phyloP scores from a whole-genome alignment of 2,888 invertebrate species.

The Leptothorax acervorum region DNA sequence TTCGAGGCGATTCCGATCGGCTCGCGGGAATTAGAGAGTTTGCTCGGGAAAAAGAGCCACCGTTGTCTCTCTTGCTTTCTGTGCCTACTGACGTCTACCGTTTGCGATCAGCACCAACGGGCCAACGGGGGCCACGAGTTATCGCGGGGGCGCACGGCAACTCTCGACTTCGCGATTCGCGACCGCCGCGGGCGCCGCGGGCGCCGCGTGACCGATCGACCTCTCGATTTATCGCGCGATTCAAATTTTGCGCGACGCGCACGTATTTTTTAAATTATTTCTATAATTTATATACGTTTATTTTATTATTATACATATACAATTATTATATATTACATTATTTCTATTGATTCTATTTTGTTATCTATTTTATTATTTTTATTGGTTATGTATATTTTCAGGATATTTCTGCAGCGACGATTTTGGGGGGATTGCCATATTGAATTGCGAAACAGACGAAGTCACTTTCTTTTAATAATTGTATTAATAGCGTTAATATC shows the following conservation, averaged over 20 bases:
- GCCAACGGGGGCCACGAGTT: not conserved
- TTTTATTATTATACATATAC: too few relatives aligned
- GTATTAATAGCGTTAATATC: not conserved
- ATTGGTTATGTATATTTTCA: not conserved
- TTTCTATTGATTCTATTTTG: too few relatives aligned
- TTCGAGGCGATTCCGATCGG: conserved; percentile 2
- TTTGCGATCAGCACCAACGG: conserved; percentile 39
- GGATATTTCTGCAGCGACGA: not conserved
- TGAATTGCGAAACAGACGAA: not conserved
- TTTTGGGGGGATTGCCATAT: not conserved
- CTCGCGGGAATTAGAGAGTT: not conserved
- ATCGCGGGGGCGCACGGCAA: conserved; percentile 8
- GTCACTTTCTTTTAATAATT: not conserved
- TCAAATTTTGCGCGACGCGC: not conserved
- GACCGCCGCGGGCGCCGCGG: too few relatives aligned
- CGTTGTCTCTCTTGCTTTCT: conserved; percentile 1
- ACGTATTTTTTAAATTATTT: too few relatives aligned
- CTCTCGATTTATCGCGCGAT: not conserved
- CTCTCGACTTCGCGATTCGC: conserved; percentile 9
- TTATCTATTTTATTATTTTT: not conserved
- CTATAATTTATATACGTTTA: too few relatives aligned
- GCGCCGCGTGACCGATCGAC: conserved; percentile 10
- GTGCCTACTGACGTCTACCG: conserved; percentile 43
- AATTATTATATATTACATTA: too few relatives aligned
- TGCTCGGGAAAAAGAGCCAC: not conserved